Evolutionary conservation across 2,888 invertebrate species (phyloP).

Genomic region (Pyrrhosoma nymphula): DNA sequence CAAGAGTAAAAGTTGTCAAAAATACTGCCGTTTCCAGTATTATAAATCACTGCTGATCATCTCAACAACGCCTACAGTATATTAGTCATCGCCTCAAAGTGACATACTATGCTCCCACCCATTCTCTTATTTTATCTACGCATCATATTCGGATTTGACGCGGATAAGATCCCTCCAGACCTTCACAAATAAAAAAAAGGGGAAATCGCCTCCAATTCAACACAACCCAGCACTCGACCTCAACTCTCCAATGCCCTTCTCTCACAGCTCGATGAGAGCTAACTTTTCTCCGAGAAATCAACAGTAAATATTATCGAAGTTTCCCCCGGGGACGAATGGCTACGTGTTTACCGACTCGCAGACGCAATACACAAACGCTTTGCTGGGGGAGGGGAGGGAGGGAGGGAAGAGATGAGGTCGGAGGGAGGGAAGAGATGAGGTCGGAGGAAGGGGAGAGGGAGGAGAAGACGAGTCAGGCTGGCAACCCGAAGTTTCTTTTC

Average conservation of each 20-base stretch:
- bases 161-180: not conserved
- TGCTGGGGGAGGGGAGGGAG: not conserved
- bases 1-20: no score
- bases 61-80: no score
- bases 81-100: no score
- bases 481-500: constrained; percentile 55
- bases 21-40: no score
- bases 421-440: not conserved
- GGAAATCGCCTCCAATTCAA: not conserved
- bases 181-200: not conserved
- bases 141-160: no score
- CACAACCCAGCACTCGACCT: not conserved
- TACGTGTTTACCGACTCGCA: constrained; percentile 54
- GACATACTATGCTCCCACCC: no score
- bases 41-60: no score
- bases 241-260: not conserved
- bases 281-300: constrained; percentile 40
- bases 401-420: not conserved
- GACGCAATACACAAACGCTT: constrained; percentile 30
- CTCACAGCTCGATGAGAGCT: not conserved
- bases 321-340: constrained; percentile 21
- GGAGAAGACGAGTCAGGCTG: not conserved
- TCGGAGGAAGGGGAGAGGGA: no score
- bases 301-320: constrained; percentile 58
- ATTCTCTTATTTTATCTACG: no score